These are phyloP conservation scores for Falco naumanni DNA, from an alignment of 2,797 vertebrate genomes.

Conservation along the genomic window DNA sequence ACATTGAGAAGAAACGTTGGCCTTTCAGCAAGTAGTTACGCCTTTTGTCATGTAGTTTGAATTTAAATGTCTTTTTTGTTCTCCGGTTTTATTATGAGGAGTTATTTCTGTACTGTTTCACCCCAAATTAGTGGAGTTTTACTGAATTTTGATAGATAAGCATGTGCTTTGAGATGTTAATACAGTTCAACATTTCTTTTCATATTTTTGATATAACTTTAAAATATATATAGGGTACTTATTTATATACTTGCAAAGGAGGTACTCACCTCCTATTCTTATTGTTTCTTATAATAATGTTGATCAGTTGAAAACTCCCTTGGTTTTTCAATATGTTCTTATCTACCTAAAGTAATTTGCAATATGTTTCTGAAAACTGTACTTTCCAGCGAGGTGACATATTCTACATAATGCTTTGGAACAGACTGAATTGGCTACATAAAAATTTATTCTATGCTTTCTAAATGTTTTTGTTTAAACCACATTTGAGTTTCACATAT, in stretches of 20 bases:
- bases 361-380: conserved; percentile 25
- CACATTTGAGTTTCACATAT: conserved; percentile 60
- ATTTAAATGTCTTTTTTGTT: neutral
- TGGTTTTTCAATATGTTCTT: conserved; percentile 12
- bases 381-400: neutral
- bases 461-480: conserved; percentile 46
- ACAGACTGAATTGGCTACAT: conserved; percentile 20
- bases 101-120: neutral
- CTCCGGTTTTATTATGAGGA: neutral
- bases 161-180: neutral
- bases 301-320: neutral
- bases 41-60: neutral
- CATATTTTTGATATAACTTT: neutral
- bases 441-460: conserved; percentile 41
- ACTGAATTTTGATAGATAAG: neutral
- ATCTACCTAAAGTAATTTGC: conserved; percentile 24
- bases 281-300: neutral
- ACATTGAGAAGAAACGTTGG: neutral
- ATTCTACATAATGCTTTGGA: conserved; percentile 18
- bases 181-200: neutral
- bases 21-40: neutral
- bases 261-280: neutral
- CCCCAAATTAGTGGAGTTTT: neutral
- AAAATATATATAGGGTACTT: neutral
- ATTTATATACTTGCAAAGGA: neutral